These are phyloP conservation scores for Melanaphis sacchari DNA, from an alignment of 1,140 invertebrate species.

Conservation along the genomic window DNA sequence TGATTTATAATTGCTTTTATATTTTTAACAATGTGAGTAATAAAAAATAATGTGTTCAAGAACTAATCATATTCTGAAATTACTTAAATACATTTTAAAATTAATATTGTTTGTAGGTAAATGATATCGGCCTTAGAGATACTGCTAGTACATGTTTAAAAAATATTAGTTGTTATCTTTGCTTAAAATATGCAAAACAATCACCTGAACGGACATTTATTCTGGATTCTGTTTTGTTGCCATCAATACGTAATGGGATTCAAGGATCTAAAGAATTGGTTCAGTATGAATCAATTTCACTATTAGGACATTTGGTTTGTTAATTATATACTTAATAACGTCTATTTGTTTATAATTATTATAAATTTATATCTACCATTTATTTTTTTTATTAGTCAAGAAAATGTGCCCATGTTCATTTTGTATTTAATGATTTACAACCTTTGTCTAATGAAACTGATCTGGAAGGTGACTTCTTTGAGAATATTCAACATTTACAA, in stretches of 20 bases:
- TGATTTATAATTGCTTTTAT: conserved; percentile 84
- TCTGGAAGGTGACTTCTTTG: conserved; percentile 91
- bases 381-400: conserved; percentile 62
- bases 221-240: conserved; percentile 76
- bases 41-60: conserved; percentile 50
- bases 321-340: background rate
- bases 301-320: conserved; percentile 75
- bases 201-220: conserved; percentile 67
- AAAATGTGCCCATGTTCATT: conserved; percentile 74
- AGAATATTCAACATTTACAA: conserved; percentile 89
- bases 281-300: conserved; percentile 76
- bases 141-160: conserved; percentile 78
- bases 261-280: conserved; percentile 70
- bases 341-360: background rate
- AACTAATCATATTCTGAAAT: background rate
- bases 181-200: conserved; percentile 61
- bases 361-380: background rate
- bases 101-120: conserved; percentile 65
- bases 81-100: conserved; percentile 20
- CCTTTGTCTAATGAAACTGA: conserved; percentile 76
- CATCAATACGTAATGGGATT: conserved; percentile 74
- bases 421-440: conserved; percentile 77
- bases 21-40: conserved; percentile 71
- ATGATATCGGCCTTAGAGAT: conserved; percentile 84
- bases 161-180: conserved; percentile 70